A percentile compares a stretch with the other conserved stretches of the same genome.
Conservation (phyloP, 2,113 vertebrate genomes). For the Aythya baeri region DNA sequence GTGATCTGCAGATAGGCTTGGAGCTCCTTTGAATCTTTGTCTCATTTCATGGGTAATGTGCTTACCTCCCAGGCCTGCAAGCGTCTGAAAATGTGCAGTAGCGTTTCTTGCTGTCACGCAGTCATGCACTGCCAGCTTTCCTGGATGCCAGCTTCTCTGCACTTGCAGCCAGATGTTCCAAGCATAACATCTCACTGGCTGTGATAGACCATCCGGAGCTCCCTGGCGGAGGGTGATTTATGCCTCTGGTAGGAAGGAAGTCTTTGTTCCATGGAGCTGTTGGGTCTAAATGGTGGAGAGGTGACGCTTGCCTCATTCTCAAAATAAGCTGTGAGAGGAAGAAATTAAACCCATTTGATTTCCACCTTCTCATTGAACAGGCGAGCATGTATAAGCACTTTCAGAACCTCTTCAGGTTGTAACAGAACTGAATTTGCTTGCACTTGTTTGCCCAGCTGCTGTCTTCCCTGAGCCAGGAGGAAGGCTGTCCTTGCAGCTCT, state of each 20-base stretch:
- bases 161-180: background rate
- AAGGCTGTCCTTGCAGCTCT: background rate
- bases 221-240: background rate
- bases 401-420: background rate
- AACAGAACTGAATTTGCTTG: background rate
- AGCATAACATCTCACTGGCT: background rate
- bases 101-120: background rate
- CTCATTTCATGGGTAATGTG: background rate
- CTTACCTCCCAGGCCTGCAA: background rate
- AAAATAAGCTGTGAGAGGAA: background rate
- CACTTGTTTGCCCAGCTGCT: background rate
- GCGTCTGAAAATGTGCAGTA: background rate
- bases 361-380: background rate
- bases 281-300: background rate
- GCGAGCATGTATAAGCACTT: background rate
- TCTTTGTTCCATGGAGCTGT: background rate
- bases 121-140: rapidly evolving
- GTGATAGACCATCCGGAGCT: background rate
- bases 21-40: background rate
- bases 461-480: background rate
- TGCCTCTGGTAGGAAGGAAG: background rate
- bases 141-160: background rate
- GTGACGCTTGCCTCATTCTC: constrained; percentile 2
- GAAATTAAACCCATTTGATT: background rate
- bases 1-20: background rate